These are phyloP conservation scores for Leptopilina drosophilae DNA, from an alignment of 2,888 invertebrate genomes.

Conservation along the genomic window DNA sequence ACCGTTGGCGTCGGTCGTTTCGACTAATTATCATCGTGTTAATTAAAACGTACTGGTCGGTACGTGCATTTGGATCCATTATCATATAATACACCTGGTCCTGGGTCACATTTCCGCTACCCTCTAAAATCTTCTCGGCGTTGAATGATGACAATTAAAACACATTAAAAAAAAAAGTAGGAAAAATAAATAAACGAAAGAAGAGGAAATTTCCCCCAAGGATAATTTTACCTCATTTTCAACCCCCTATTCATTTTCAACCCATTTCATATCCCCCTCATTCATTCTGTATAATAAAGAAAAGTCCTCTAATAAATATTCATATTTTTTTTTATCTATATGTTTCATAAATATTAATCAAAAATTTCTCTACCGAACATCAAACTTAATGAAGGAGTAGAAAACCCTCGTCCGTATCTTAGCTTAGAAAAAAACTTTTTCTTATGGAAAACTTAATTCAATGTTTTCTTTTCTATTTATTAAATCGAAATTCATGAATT, in stretches of 20 bases:
- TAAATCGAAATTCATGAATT: too few species aligned
- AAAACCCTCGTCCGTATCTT: too few species aligned
- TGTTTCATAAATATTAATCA: too few species aligned
- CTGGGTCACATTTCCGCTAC: slow-evolving; percentile 1
- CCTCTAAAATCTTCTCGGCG: background rate
- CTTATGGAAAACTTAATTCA: too few species aligned
- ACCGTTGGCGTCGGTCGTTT: slow-evolving; percentile 48
- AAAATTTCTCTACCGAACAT: too few species aligned
- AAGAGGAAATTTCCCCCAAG: background rate
- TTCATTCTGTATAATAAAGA: background rate
- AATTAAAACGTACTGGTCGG: slow-evolving; percentile 62
- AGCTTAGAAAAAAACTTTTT: too few species aligned
- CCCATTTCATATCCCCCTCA: too few species aligned
- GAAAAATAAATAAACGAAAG: too few species aligned
- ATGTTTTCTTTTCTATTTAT: too few species aligned
- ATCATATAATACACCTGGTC: slow-evolving; percentile 56
- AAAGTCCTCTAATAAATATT: background rate
- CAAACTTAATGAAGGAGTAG: too few species aligned
- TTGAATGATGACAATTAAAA: slow-evolving; percentile 22
- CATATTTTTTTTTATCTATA: too few species aligned
- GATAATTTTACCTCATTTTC: background rate
- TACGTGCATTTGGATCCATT: slow-evolving; percentile 61
- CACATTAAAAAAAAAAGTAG: background rate
- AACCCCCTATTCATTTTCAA: background rate
- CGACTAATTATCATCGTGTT: slow-evolving; percentile 61